Conservation (phyloP, 2,113 vertebrate species). For the Rhinoptilus africanus region DNA sequence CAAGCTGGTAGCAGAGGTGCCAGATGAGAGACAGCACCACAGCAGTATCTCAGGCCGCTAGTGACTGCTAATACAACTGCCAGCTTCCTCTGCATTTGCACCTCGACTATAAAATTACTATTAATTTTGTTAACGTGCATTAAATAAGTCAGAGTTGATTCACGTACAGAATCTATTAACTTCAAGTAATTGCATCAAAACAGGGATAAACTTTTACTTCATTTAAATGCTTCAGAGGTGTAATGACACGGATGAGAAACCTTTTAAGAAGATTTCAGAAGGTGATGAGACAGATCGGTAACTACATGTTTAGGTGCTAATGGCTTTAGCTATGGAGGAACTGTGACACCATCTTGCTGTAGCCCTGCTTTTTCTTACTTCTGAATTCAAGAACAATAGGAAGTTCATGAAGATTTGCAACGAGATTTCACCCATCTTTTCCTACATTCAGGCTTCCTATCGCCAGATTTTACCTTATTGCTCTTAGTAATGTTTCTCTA, state of each 20-base stretch:
- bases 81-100: neutral
- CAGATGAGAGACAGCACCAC: neutral
- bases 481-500: no score
- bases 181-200: neutral
- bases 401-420: neutral
- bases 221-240: neutral
- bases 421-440: neutral
- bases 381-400: neutral
- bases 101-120: neutral
- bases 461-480: neutral
- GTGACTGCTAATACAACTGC: neutral
- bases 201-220: neutral
- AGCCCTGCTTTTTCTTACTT: neutral
- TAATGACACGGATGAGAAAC: neutral
- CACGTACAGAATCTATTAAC: neutral
- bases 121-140: neutral
- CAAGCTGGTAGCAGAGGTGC: neutral
- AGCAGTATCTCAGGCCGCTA: neutral
- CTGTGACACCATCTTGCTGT: accelerated
- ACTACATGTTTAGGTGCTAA: neutral
- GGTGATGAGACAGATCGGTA: neutral
- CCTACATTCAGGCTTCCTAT: neutral
- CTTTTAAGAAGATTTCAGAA: neutral
- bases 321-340: neutral
- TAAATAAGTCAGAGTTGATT: neutral